A percentile compares a stretch with the other conserved stretches of the same genome.
phyloP scores from a whole-genome alignment of 2,797 vertebrate species.

The Fringilla coelebs region DNA sequence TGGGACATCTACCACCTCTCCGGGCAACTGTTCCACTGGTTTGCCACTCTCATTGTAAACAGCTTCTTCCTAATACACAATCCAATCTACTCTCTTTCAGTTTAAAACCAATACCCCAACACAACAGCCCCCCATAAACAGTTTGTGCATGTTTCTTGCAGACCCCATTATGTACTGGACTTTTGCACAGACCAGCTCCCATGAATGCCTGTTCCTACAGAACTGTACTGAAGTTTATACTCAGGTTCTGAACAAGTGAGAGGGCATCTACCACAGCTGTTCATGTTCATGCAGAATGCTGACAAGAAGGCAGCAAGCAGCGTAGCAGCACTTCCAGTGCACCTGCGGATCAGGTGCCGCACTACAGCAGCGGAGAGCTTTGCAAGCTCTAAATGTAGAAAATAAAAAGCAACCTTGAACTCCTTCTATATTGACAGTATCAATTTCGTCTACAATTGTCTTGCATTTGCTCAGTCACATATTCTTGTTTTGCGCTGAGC shows the following conservation, averaged over 20 bases:
- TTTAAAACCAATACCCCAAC: background rate
- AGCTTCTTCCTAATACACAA: background rate
- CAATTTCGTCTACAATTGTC: background rate
- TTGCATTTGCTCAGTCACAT: background rate
- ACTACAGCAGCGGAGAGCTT: background rate
- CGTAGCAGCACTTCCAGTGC: rapidly evolving
- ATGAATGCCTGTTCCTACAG: background rate
- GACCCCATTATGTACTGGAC: rapidly evolving
- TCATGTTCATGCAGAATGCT: background rate
- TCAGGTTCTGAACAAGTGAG: background rate
- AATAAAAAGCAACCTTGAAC: background rate
- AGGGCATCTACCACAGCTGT: background rate
- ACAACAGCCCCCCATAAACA: background rate
- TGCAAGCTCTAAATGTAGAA: background rate
- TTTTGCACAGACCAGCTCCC: rapidly evolving
- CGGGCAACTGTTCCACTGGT: background rate
- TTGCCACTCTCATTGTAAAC: background rate
- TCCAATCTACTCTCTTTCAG: background rate
- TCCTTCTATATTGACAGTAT: background rate
- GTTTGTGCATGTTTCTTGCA: background rate
- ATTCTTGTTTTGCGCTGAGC: background rate
- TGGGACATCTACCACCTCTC: rapidly evolving
- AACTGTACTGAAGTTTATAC: background rate
- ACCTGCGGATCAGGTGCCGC: background rate
- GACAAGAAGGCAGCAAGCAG: background rate